Evolutionary conservation across 2,888 invertebrate species (phyloP), one percentile per base, ranked within the genome.

Genomic region (Nasonovia ribisnigri): DNA sequence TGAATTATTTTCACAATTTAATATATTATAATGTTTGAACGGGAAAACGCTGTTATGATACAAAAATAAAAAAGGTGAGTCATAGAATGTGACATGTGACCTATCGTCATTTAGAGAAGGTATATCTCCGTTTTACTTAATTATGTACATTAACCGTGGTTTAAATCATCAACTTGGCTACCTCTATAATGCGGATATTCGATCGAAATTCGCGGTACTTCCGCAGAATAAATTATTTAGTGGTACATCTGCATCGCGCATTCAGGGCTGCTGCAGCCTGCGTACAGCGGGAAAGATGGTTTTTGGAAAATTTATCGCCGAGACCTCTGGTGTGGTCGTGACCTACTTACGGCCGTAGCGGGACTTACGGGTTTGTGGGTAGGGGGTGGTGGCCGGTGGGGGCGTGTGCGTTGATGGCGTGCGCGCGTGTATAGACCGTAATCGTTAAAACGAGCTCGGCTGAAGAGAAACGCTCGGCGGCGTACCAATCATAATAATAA

Each of bases 391-490:
- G 20, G 16, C 36, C n/a, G n/a, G 77, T 36, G 36, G 77, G 77
- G 20, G 36, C 77, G 36, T 36, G 13, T n/a, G 36, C 77, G 20
- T 20, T 20, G 77, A 36, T 36, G 36, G 77, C 36, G 77, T 77
- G 77, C 77, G 77, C 36, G 77, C 36, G 36, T 77, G 77, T 36
- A 67, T n/a, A 24, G 36, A 16, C 77, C 36, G 77, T 77, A 77
- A 77, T 77, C 43, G 84, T 46, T 48, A 77, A 77, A 24, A 90
- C 94, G 94, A 54, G 42, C 87, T 43, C 90, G 57, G 36, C 36
- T 36, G 77, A 77, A 77, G 77, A 67, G 77, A 77, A 77, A 77
- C 36, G 77, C 8, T 77, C 77, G 77, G 77, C 8, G 3, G 36
- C 20, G 77, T 77, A 77, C 77, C 36, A 36, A 16, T n/a, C 4